Percentiles rank a stretch among this genome's conserved stretches.
Conservation (phyloP, 2,797 vertebrate genomes). For the Dipus sagitta region DNA sequence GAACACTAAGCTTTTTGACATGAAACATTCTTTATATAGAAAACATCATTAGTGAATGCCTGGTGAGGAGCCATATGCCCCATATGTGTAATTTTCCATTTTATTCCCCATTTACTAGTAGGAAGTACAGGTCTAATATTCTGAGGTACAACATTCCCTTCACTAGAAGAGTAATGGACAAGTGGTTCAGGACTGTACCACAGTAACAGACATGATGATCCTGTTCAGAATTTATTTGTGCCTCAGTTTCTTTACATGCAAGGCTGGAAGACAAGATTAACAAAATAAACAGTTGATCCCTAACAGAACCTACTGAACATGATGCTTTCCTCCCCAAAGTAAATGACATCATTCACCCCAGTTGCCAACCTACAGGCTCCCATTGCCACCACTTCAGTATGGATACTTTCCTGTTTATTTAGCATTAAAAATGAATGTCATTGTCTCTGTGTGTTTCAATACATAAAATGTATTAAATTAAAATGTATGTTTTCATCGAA, state of each 20-base stretch:
- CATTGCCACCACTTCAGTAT: neutral
- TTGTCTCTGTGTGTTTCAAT: constrained; percentile 7
- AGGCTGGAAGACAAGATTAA: neutral
- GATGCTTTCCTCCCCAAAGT: constrained; percentile 25
- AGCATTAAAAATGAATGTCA: neutral
- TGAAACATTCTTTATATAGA: constrained; percentile 85
- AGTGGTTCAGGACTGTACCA: neutral
- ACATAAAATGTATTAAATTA: neutral
- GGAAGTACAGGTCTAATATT: constrained; percentile 82
- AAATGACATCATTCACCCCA: neutral
- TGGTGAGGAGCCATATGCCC: constrained; percentile 84
- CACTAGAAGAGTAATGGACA: constrained; percentile 72
- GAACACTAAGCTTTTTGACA: constrained; percentile 84
- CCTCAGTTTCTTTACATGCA: constrained; percentile 44
- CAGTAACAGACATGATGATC: neutral
- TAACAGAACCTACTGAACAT: neutral
- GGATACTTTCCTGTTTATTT: constrained; percentile 16
- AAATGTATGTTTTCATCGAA: constrained; percentile 10
- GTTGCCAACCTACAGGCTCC: neutral
- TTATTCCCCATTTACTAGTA: constrained; percentile 83
- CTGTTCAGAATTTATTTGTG: constrained; percentile 11
- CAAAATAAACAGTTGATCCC: neutral
- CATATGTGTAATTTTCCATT: constrained; percentile 82
- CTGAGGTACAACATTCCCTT: constrained; percentile 72
- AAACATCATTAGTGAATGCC: constrained; percentile 84